Evolutionary conservation across 2,797 vertebrate species (phyloP).

Genomic region (Pogoniulus pusillus): DNA sequence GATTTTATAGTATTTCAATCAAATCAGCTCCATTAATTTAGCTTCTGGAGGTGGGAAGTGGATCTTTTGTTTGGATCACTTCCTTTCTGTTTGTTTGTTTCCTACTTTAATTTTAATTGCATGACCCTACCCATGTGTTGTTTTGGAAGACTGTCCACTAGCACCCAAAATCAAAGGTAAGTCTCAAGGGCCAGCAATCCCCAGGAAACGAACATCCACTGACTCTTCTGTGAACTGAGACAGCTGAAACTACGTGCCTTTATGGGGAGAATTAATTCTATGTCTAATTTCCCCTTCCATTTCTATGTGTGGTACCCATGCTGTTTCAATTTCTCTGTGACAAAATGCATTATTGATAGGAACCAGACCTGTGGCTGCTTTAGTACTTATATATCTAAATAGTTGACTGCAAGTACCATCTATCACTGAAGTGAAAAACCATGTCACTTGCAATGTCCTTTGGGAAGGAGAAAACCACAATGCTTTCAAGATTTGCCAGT

Average conservation of each 20-base stretch:
- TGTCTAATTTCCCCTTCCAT: neutral
- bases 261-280: neutral
- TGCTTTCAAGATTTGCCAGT: conserved; percentile 53
- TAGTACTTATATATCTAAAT: conserved; percentile 26
- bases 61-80: neutral
- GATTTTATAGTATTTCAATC: neutral
- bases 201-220: neutral
- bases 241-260: neutral
- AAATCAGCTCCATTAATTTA: neutral
- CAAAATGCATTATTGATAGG: conserved; percentile 57
- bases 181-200: neutral
- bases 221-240: neutral
- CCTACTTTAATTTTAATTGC: neutral
- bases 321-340: conserved; percentile 57
- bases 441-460: conserved; percentile 27
- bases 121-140: neutral
- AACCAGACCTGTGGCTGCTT: conserved; percentile 56
- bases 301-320: conserved; percentile 36
- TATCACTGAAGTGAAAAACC: conserved; percentile 35
- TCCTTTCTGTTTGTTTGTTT: neutral
- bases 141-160: neutral
- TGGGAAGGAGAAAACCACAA: conserved; percentile 35
- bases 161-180: neutral
- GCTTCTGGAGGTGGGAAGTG: fast-evolving
- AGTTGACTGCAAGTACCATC: conserved; percentile 48